phyloP scores from a whole-genome alignment of 2,888 invertebrate species.

The Acrocera orbiculus region DNA sequence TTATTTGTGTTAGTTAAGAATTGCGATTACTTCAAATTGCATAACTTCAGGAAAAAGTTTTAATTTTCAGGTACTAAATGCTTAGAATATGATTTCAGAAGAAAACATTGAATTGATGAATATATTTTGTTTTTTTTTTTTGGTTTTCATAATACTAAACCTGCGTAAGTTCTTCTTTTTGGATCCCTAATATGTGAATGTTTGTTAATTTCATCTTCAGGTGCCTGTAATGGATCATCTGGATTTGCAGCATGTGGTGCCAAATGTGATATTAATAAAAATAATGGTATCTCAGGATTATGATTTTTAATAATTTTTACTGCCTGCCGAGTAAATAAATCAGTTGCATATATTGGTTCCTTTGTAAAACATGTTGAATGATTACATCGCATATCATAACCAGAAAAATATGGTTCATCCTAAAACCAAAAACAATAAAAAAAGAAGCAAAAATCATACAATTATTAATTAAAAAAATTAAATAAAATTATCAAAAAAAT shows the following conservation, averaged over 20 bases:
- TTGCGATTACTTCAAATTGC: too few species aligned
- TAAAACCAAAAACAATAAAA: slow-evolving; percentile 9
- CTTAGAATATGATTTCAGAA: too few species aligned
- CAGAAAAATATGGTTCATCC: slow-evolving; percentile 22
- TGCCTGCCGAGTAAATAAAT: slow-evolving; percentile 48
- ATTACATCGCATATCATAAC: slow-evolving; percentile 37
- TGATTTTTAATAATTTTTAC: slow-evolving; percentile 42
- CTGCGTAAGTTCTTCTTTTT: slow-evolving; percentile 49
- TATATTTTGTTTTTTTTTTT: not conserved
- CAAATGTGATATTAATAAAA: slow-evolving; percentile 59
- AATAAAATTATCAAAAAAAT: slow-evolving; percentile 5
- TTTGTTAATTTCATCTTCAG: slow-evolving; percentile 46
- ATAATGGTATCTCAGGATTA: slow-evolving; percentile 44
- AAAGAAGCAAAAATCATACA: slow-evolving; percentile 12
- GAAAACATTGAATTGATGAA: not conserved
- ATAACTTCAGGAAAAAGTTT: too few species aligned
- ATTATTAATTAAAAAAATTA: not conserved
- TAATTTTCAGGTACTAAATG: too few species aligned
- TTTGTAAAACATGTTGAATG: slow-evolving; percentile 34
- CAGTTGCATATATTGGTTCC: slow-evolving; percentile 47
- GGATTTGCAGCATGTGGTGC: slow-evolving; percentile 63
- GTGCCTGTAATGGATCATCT: slow-evolving; percentile 52
- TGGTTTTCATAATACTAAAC: slow-evolving; percentile 25
- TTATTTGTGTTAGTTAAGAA: too few species aligned
- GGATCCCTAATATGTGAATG: slow-evolving; percentile 49